A percentile compares a stretch with the other conserved stretches of the same genome.
These are phyloP conservation scores for Lobophora halterata DNA, from an alignment of 2,888 invertebrate species.

Conservation along the genomic window DNA sequence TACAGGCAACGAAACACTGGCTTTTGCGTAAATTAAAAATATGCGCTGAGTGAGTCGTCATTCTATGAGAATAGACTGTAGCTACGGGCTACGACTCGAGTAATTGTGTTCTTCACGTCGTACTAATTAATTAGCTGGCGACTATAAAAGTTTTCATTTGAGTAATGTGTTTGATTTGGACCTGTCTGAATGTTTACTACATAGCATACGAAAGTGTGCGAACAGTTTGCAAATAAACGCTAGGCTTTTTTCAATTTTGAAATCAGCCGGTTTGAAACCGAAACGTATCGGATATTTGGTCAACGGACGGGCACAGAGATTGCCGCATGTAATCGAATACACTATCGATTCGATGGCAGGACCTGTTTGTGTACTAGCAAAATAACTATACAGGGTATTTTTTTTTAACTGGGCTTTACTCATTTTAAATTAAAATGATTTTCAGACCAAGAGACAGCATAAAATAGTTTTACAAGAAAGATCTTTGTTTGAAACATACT, in stretches of 20 bases:
- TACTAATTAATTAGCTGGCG: slow-evolving; percentile 58
- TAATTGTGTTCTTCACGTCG: slow-evolving; percentile 57
- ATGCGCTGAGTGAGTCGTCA: slow-evolving; percentile 33
- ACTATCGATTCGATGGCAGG: slow-evolving; percentile 50
- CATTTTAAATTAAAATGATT: background rate
- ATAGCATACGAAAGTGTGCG: slow-evolving; percentile 20
- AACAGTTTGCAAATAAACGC: slow-evolving; percentile 25
- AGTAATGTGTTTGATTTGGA: slow-evolving; percentile 40
- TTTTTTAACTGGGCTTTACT: background rate
- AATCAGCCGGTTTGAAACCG: slow-evolving; percentile 37
- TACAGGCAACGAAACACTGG: slow-evolving; percentile 26
- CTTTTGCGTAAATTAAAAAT: slow-evolving; percentile 45
- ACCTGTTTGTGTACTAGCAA: slow-evolving; percentile 41
- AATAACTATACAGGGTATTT: no score
- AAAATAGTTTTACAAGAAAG: no score
- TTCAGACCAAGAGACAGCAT: no score
- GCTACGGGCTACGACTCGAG: slow-evolving; percentile 51
- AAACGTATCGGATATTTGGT: slow-evolving; percentile 58
- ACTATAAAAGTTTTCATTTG: slow-evolving; percentile 60
- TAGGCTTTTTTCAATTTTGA: slow-evolving; percentile 47
- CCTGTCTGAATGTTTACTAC: background rate
- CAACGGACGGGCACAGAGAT: slow-evolving; percentile 49
- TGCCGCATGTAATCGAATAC: slow-evolving; percentile 62
- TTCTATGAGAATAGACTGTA: slow-evolving; percentile 54
- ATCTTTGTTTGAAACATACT: no score